phyloP scores from a whole-genome alignment of 2,113 vertebrate species.

The Delphinapterus leucas region DNA sequence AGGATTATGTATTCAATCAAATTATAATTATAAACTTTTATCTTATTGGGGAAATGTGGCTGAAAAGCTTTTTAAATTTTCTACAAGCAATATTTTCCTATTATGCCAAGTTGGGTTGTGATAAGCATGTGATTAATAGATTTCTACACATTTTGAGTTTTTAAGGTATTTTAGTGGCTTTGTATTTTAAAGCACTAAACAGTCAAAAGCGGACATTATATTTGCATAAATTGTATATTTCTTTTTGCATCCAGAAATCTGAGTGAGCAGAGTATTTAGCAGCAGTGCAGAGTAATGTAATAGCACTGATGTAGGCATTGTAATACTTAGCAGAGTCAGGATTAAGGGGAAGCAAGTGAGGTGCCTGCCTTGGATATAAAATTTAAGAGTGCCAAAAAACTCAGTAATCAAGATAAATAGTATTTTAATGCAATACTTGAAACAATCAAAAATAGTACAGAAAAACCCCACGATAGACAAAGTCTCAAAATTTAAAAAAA shows the following conservation, averaged over 20 bases:
- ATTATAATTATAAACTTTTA: slow-evolving; percentile 37
- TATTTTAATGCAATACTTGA: background rate
- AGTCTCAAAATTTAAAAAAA: background rate
- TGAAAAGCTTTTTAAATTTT: slow-evolving; percentile 47
- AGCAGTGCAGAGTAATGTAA: background rate
- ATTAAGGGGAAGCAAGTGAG: background rate
- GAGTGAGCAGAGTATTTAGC: background rate
- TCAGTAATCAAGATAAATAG: background rate
- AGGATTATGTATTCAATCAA: slow-evolving; percentile 53
- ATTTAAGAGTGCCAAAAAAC: background rate
- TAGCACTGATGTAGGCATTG: background rate
- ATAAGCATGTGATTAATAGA: slow-evolving; percentile 32
- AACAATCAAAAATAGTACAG: background rate
- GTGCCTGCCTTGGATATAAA: background rate
- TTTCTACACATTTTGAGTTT: slow-evolving; percentile 38
- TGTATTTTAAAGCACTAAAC: slow-evolving; percentile 39
- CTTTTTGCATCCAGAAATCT: slow-evolving; percentile 28
- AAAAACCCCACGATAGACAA: background rate
- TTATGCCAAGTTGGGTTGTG: slow-evolving; percentile 22
- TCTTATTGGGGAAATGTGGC: slow-evolving; percentile 35
- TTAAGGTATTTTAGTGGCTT: slow-evolving; percentile 39
- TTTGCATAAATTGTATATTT: slow-evolving; percentile 47
- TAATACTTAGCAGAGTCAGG: background rate
- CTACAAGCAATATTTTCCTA: slow-evolving; percentile 31
- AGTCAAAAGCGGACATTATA: background rate